Evolutionary conservation across 2,113 vertebrate genomes (phyloP).

Genomic region (Zosterops borbonicus): DNA sequence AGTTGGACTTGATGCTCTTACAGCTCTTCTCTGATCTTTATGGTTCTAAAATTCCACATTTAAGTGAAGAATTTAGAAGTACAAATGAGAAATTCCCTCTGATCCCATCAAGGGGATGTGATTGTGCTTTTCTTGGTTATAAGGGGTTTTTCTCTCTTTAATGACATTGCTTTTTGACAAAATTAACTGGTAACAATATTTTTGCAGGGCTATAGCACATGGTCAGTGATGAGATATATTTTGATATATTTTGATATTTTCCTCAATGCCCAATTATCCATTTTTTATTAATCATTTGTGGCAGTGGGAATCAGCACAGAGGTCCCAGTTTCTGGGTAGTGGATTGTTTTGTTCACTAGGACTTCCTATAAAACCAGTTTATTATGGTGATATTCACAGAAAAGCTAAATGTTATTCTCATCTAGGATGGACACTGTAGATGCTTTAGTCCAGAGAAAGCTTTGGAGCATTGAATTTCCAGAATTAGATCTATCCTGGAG

Average conservation of each 20-base stretch:
- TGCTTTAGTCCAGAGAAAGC: not conserved
- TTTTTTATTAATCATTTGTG: not conserved
- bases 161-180: not conserved
- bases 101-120: not conserved
- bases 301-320: not conserved
- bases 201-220: not conserved
- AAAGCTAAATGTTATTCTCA: not conserved
- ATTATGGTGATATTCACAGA: not conserved
- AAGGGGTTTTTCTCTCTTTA: not conserved
- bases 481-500: not conserved
- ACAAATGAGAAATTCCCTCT: not conserved
- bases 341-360: not conserved
- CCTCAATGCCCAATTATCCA: not conserved
- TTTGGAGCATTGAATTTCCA: not conserved
- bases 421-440: accelerated
- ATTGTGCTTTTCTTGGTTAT: not conserved
- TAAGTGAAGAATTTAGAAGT: not conserved
- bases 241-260: not conserved
- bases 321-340: not conserved
- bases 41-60: not conserved
- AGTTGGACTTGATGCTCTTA: not conserved
- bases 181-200: not conserved
- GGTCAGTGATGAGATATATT: not conserved
- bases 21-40: not conserved
- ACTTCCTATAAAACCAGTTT: not conserved